These are phyloP conservation scores for Heliornis fulica DNA, from an alignment of 2,113 vertebrate species.

Conservation along the genomic window DNA sequence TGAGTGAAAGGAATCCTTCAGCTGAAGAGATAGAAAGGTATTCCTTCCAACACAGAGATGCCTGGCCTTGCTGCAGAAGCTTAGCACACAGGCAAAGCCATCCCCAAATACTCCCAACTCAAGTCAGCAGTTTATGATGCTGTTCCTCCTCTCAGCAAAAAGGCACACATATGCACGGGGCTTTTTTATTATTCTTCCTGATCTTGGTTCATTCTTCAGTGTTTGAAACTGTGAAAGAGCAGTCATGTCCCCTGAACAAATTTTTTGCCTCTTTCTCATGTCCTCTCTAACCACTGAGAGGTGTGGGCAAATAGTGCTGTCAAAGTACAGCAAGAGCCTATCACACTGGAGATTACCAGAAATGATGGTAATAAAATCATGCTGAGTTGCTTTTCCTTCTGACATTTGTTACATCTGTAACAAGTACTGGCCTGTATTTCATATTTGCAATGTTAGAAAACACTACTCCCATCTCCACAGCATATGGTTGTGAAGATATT, in stretches of 20 bases:
- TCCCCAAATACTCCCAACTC: not conserved
- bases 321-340: not conserved
- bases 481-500: slow-evolving; percentile 6
- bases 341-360: not conserved
- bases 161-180: not conserved
- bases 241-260: not conserved
- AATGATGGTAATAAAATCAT: not conserved
- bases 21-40: not conserved
- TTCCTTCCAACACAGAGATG: not conserved
- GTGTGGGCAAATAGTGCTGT: not conserved
- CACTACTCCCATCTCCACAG: not conserved
- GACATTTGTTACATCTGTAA: not conserved
- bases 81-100: not conserved
- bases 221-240: not conserved
- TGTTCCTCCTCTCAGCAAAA: not conserved
- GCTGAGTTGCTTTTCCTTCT: not conserved
- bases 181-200: not conserved
- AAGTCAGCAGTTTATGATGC: not conserved
- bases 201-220: not conserved
- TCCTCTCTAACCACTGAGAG: not conserved
- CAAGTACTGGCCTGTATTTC: not conserved
- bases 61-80: not conserved
- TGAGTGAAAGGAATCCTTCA: not conserved
- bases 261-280: not conserved
- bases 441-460: slow-evolving; percentile 8